phyloP scores from a whole-genome alignment of 2,888 invertebrate genomes.

The Odontothrips loti region DNA sequence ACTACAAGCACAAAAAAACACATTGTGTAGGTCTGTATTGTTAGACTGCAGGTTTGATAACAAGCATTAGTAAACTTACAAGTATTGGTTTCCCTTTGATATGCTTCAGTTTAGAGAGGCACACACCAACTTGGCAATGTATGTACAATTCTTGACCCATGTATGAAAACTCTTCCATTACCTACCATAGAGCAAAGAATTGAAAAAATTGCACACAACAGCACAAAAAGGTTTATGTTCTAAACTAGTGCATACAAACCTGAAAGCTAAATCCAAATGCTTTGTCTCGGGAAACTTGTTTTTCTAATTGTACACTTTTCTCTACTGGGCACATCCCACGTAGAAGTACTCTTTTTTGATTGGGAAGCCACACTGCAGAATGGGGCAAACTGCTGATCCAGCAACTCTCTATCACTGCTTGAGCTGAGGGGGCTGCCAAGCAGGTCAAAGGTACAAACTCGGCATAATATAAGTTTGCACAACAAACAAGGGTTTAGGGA shows the following conservation, averaged over 20 bases:
- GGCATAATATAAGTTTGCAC: background rate
- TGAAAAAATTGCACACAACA: background rate
- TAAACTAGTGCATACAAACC: background rate
- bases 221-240: no score
- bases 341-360: slow-evolving; percentile 36
- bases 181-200: background rate
- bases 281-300: background rate
- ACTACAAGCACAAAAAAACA: background rate
- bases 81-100: slow-evolving; percentile 39
- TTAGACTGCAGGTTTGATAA: background rate
- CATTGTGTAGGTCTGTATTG: background rate
- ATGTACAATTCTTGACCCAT: slow-evolving; percentile 40
- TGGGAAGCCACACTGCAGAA: slow-evolving; percentile 28
- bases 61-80: slow-evolving; percentile 35
- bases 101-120: slow-evolving; percentile 40
- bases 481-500: background rate
- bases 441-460: background rate
- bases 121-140: slow-evolving; percentile 44
- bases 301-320: slow-evolving; percentile 35
- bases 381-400: slow-evolving; percentile 42
- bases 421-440: slow-evolving; percentile 38
- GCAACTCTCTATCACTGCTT: slow-evolving; percentile 43
- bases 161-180: slow-evolving; percentile 39
- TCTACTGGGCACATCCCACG: slow-evolving; percentile 43
- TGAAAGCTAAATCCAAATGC: background rate